Conservation (phyloP, 2,888 invertebrate genomes). For the Drosophila borborema region DNA sequence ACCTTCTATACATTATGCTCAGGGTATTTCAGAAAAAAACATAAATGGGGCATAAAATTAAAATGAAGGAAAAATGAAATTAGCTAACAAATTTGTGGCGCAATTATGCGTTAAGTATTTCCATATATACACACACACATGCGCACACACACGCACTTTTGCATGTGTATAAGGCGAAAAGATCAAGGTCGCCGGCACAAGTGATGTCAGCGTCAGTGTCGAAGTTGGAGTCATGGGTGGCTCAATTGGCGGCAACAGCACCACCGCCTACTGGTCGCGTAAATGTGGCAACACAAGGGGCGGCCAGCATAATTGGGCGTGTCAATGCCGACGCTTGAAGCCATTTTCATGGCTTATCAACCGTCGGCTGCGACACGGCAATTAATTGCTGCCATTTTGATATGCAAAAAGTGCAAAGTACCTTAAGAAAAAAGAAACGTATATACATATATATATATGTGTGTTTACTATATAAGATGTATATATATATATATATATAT, state of each 20-base stretch:
- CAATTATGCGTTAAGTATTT: conserved; percentile 72
- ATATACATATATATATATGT: neutral
- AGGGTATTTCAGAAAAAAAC: conserved; percentile 36
- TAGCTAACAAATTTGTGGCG: conserved; percentile 73
- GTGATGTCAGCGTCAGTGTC: conserved; percentile 65
- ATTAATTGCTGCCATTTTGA: conserved; percentile 80
- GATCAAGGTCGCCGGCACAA: conserved; percentile 67
- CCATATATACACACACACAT: conserved; percentile 20
- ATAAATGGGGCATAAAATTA: conserved; percentile 19
- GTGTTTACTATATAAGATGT: conserved; percentile 7
- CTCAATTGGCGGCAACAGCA: conserved; percentile 42
- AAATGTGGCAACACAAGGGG: conserved; percentile 69
- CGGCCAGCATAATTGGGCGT: conserved; percentile 76
- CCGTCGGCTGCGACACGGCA: conserved; percentile 58
- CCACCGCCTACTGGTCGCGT: conserved; percentile 47
- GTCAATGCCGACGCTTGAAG: conserved; percentile 78
- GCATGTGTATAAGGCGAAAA: conserved; percentile 37
- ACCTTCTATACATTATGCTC: neutral
- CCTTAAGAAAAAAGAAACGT: conserved; percentile 19
- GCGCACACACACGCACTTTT: neutral
- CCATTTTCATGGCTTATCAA: conserved; percentile 74
- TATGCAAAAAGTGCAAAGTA: conserved; percentile 71
- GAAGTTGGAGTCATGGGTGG: conserved; percentile 68
- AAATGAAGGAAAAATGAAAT: conserved; percentile 46
- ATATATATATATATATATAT: conserved; percentile 23